Conservation (phyloP, 1,140 invertebrate genomes). For the Coenobita brevimanus region DNA sequence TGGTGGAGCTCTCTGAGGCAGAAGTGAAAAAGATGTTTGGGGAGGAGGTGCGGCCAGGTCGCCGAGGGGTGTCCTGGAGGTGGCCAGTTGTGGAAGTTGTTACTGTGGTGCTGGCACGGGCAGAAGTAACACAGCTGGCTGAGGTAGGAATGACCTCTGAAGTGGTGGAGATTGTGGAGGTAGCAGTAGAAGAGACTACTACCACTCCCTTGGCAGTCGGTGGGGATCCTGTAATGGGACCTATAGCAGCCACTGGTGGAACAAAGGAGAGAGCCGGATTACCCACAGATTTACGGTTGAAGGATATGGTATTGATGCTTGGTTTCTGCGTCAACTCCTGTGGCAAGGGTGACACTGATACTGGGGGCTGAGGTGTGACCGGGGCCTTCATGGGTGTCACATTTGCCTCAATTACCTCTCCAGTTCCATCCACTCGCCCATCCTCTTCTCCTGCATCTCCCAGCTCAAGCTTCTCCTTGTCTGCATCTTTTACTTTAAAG, state of each 20-base stretch:
- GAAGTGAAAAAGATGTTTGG: too few species aligned
- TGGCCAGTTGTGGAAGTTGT: too few species aligned
- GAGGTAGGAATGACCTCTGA: too few species aligned
- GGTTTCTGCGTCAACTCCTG: slow-evolving; percentile 17
- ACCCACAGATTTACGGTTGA: slow-evolving; percentile 50
- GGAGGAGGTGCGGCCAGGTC: too few species aligned
- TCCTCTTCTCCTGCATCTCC: slow-evolving; percentile 81
- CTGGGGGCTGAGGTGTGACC: not conserved
- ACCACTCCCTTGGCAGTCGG: slow-evolving; percentile 1
- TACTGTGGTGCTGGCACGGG: too few species aligned
- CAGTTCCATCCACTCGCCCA: slow-evolving; percentile 72
- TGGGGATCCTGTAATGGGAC: not conserved
- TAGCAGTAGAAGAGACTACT: not conserved
- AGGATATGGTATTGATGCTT: slow-evolving; percentile 49
- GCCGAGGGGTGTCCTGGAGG: too few species aligned
- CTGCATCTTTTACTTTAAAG: slow-evolving; percentile 82
- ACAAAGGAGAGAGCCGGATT: slow-evolving; percentile 49
- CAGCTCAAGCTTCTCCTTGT: slow-evolving; percentile 76
- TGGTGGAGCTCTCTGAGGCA: not conserved
- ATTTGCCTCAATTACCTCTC: slow-evolving; percentile 71
- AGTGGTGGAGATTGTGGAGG: not conserved
- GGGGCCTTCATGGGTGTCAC: slow-evolving; percentile 26
- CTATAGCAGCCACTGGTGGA: slow-evolving; percentile 13
- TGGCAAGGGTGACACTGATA: not conserved
- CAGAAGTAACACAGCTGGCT: too few species aligned